Evolutionary conservation across 2,888 invertebrate species (phyloP), one percentile per base, ranked within the genome.

Genomic region (Sabellastarte sp.): DNA sequence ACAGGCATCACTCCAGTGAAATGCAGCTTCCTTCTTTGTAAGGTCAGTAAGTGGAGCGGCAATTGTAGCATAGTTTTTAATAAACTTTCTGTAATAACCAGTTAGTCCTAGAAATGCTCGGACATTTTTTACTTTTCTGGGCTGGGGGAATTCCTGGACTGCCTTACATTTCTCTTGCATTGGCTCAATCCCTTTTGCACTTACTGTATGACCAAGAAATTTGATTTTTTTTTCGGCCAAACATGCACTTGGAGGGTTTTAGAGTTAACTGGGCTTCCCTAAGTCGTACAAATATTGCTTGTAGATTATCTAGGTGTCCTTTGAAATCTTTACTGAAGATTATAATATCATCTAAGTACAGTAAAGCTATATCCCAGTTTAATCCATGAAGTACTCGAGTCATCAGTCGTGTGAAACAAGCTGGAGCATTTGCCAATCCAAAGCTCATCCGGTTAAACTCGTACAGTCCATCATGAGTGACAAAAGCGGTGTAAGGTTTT

Each of bases 311-410:
- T 10, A 57, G 5, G 24, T 57, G 57, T 10, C 5, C 57, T 3
- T 26, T 30, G 24, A 26, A 57, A 10, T 4, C 10, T 24, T 31
- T 57, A 10, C 57, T 24, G 24, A 30, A 57, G 3, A 57, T 24
- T 5, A 57, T 57, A 5, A 57, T 31, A 31, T 57, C 57, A 57
- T 57, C 57, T 29, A 57, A 30, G 24, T 57, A 57, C 5, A 57
- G 5, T 26, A 31, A 24, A 31, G 29, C 15, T 57, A 10, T 15
- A 20, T 57, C 5, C 57, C 57, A 57, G 3, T 26, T 5, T 41
- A 41, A 20, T 10, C 41, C 41, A 10, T 20, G 41, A n/a, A n/a
- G n/a, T n/a, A n/a, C n/a, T n/a, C n/a, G n/a, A n/a, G n/a, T n/a
- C n/a, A n/a, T n/a, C n/a, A n/a, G n/a, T n/a, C n/a, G n/a, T n/a